Evolutionary conservation across 2,113 vertebrate species (phyloP), one percentile per base, ranked within the genome.

Genomic region (Philantomba maxwellii): DNA sequence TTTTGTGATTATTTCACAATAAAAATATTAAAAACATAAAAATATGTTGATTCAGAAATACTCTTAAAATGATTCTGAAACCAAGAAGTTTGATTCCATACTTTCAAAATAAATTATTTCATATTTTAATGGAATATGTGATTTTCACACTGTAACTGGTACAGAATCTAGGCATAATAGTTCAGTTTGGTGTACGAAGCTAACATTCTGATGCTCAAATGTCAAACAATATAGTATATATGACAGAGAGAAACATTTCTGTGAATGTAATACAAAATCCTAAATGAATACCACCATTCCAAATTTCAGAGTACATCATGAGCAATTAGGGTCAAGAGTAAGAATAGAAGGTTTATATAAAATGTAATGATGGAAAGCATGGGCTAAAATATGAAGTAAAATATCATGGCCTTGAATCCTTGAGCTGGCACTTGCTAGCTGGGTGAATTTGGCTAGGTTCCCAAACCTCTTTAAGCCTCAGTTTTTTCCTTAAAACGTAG

Each of bases 141-240:
- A 57, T 75, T n/a, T 47, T 58, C 10, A 88, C 28, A 73, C 58
- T 73, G 43, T 70, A 94, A 87, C 43, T 49, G 73, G n/a, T 30
- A 10, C 19, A 49, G 23, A 88, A 62, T 80, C 45, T 39, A 95
- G 87, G 85, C 55, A 62, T 95, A 95, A 94, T 47, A 95, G 89
- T 96, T 96, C 83, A 93, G 36, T 28, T 83, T 93, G 78, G 55
- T 96, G 78, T 96, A 87, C 93, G 90, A 96, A 89, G 58, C 75
- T 80, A 75, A 80, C 87, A 62, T 80, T 93, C 51, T 89, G 51
- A 96, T 9, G 53, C 25, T 53, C 36, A 92, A 92, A 92, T 92
- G 77, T 23, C 91, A 94, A 55, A 55, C 89, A 87, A 57, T 16
- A 87, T 11, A 89, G 14, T 64, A 89, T 93, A 77, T 89, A 62